A percentile compares a stretch with the other conserved stretches of the same genome.
phyloP scores from a whole-genome alignment of 2,888 invertebrate species.

The Cephonodes hylas region DNA sequence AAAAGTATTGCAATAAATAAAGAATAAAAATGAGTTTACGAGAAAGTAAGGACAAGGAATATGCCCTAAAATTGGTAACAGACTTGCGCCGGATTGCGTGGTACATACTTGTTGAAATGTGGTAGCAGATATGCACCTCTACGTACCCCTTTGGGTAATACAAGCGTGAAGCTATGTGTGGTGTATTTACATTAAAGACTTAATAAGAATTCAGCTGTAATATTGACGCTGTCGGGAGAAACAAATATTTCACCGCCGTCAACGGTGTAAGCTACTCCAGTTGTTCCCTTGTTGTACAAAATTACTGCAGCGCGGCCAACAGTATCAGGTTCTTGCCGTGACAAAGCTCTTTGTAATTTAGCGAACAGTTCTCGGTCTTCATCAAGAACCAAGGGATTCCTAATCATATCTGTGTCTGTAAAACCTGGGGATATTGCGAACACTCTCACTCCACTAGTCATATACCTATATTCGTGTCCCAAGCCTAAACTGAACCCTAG shows the following conservation, averaged over 20 bases:
- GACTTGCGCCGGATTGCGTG: too few species aligned
- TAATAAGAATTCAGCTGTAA: background rate
- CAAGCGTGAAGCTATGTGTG: constrained; percentile 37
- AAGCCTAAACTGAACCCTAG: constrained; percentile 67
- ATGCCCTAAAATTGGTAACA: too few species aligned
- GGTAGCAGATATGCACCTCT: too few species aligned
- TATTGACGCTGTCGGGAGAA: background rate
- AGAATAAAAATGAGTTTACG: too few species aligned
- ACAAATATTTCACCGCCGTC: background rate
- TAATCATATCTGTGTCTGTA: constrained; percentile 54
- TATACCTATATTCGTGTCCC: constrained; percentile 58
- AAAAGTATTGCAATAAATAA: too few species aligned
- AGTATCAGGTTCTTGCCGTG: constrained; percentile 29
- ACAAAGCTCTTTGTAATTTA: constrained; percentile 21
- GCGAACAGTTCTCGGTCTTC: constrained; percentile 18
- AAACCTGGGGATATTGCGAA: constrained; percentile 73
- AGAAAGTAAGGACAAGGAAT: too few species aligned
- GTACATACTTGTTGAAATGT: too few species aligned
- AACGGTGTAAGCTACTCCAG: constrained; percentile 19
- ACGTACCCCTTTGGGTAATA: too few species aligned
- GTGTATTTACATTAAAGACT: background rate
- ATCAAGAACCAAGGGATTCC: constrained; percentile 12
- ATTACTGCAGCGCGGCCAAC: constrained; percentile 27
- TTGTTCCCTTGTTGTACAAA: constrained; percentile 23
- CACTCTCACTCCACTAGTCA: constrained; percentile 66